Evolutionary conservation across 2,113 vertebrate species (phyloP), one percentile per base, ranked within the genome.

Genomic region (Pithys albifrons): DNA sequence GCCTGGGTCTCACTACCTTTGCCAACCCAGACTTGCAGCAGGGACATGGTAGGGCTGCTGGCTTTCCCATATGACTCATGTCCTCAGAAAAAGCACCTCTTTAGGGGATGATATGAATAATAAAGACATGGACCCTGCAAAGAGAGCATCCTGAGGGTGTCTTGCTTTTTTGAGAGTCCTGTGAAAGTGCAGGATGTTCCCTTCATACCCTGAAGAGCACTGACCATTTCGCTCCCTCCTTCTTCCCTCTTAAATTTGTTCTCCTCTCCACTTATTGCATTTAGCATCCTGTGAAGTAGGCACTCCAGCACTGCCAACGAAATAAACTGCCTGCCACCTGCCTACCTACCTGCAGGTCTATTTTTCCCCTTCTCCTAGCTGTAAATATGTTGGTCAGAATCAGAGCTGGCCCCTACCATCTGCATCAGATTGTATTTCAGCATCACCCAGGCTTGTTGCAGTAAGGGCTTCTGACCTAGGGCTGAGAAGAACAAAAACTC

Each of bases 291-390:
- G 1, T 93, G 93, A 97, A 97, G 95, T 94, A 89, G 96, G 81
- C 70, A 93, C 91, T 97, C 87, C 70, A 91, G 70, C 49, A 76
- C 58, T 89, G 93, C 91, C 93, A 95, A 20, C 0, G 19, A 96
- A 95, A 96, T 94, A 95, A 96, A 95, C 87, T 89, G 93, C 84
- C 95, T 82, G 81, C 94, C 95, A 96, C 96, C 95, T 97, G 94
- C 93, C 77, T 95, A 92, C 93, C 89, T 96, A 57, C 79, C 84
- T 93, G 49, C 87, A 91, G 80, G 89, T 93, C 58, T 45, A 57
- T 93, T 80, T 97, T 87, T 95, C 77, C 13, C 55, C 13, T 93
- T 89, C 58, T 85, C 39, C n/a, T 76, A 61, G 41, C 52, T 75
- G 70, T 91, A 91, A 91, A 95, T 76, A 75, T 45, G 39, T 75